phyloP scores from a whole-genome alignment of 2,113 vertebrate genomes.

The Bufo gargarizans region DNA sequence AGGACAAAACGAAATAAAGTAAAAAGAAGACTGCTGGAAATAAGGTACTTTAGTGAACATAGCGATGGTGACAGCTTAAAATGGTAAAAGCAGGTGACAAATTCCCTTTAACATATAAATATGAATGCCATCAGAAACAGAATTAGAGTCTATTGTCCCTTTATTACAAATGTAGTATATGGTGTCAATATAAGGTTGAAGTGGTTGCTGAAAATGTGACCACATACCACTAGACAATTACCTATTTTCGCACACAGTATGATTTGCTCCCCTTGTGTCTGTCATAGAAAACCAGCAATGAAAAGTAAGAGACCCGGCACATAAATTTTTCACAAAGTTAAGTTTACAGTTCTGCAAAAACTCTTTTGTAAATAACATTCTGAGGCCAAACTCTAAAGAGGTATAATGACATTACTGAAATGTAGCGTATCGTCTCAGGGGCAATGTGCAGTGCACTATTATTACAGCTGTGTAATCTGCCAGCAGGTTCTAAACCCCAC shows the following conservation, averaged over 20 bases:
- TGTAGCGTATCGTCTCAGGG: constrained; percentile 26
- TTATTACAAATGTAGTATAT: too few relatives aligned
- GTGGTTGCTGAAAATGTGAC: background rate
- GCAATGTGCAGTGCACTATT: constrained; percentile 48
- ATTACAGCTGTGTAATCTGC: constrained; percentile 37
- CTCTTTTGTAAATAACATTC: constrained; percentile 44
- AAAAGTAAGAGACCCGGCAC: background rate
- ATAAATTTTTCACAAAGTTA: background rate
- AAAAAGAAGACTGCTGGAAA: too few relatives aligned
- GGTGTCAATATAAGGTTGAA: background rate
- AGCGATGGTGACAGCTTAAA: too few relatives aligned
- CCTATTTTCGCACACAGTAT: background rate
- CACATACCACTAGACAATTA: background rate
- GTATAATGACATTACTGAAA: constrained; percentile 48
- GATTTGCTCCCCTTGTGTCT: background rate
- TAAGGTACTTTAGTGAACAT: too few relatives aligned
- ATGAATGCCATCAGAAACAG: too few relatives aligned
- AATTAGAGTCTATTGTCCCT: too few relatives aligned
- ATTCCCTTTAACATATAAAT: too few relatives aligned
- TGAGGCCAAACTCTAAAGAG: constrained; percentile 26
- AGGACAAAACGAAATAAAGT: too few relatives aligned
- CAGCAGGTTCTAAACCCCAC: constrained; percentile 51
- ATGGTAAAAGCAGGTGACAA: too few relatives aligned
- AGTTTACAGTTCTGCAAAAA: constrained; percentile 20
- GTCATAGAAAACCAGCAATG: background rate